Base-by-base conservation (phyloP, 2,113 vertebrate genomes). In the Oreocharis arfaki region DNA sequence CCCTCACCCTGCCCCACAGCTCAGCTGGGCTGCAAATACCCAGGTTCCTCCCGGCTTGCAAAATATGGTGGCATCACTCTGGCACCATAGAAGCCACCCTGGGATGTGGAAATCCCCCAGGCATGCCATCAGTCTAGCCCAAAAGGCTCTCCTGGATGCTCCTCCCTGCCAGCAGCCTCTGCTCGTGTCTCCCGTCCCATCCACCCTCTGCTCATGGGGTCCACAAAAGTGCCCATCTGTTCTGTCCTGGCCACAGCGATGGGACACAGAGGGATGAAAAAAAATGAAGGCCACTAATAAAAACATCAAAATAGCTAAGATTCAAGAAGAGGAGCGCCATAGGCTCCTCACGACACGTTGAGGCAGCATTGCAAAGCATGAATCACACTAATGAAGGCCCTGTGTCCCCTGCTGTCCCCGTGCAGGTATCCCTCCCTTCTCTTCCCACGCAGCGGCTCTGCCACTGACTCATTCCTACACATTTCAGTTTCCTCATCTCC, bases 191-290 rank as follows among this genome's bases (percentile, higher is more conserved):
- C 60, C 22, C 15, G 68, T 75, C 27, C n/a, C 46, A 70, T 26
- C 18, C 0, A 0, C 35, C 12, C 52, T 63, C 60, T 0, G 0
- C 21, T 41, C 4, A 0, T 42, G 27, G 28, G 13, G 15, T 30
- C 37, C 1, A 0, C 61, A 39, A 52, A 86, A 37, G 3, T 46
- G 22, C 24, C 53, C 41, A 82, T 50, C 49, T 44, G 27, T 22
- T 79, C 47, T 78, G 73, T 16, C 32, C 32, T 37, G 32, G 41
- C 20, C 26, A 32, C 0, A 0, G 20, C 0, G 0, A 37, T 44
- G 41, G 46, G 28, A 53, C 1, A 11, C 15, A 71, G 44, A 82
- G 37, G 16, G 16, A 75, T 39, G n/a, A 5, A n/a, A 39, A 42
- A 35, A 33, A 26, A 44, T 13, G 12, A 56, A 32, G 1, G n/a